phyloP scores from a whole-genome alignment of 1,140 invertebrate species.

The Pachypsylla venusta region DNA sequence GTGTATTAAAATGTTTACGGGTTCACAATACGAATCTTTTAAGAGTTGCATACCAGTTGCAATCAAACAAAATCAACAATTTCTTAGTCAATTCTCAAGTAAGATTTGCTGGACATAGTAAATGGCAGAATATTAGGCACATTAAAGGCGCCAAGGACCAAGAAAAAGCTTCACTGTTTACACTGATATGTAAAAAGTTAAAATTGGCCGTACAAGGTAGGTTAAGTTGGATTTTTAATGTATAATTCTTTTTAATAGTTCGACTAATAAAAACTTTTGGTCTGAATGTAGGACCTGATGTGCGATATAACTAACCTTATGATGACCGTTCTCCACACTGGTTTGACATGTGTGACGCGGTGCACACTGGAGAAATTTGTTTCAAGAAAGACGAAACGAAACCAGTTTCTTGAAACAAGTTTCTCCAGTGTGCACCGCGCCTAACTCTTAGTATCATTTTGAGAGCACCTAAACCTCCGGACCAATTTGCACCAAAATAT shows the following conservation, averaged over 20 bases:
- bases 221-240: conserved; percentile 4
- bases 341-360: background rate
- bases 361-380: no score
- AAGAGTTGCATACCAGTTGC: background rate
- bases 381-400: background rate
- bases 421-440: no score
- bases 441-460: no score
- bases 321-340: background rate
- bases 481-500: no score
- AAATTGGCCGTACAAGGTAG: conserved; percentile 39
- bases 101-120: conserved; percentile 47
- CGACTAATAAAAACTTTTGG: conserved; percentile 16
- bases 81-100: background rate
- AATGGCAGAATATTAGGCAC: conserved; percentile 57
- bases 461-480: no score
- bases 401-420: no score
- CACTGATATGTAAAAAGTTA: conserved; percentile 35
- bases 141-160: conserved; percentile 45
- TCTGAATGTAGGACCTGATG: conserved; percentile 15
- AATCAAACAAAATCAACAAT: background rate
- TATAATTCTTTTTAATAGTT: conserved; percentile 10
- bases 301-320: conserved; percentile 7
- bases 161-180: conserved; percentile 34
- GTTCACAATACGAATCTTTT: background rate
- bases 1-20: background rate